phyloP scores from a whole-genome alignment of 2,888 invertebrate genomes.

The Pyrrhosoma nymphula region DNA sequence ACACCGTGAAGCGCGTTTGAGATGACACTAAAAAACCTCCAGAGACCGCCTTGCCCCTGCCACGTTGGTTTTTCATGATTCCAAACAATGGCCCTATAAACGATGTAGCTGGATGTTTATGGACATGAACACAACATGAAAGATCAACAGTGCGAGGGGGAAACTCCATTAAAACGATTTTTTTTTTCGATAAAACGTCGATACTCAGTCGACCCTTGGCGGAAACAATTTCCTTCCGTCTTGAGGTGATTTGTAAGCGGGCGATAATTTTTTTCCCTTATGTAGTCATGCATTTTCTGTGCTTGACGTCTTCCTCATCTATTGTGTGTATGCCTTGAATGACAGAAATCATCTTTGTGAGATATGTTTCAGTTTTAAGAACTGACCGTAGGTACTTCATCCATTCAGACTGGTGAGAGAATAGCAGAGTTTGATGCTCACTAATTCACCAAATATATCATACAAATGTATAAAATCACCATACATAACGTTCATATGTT shows the following conservation, averaged over 20 bases:
- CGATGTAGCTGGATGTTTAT: background rate
- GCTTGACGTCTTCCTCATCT: no score
- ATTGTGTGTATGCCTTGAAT: no score
- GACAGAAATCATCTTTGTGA: no score
- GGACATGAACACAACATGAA: background rate
- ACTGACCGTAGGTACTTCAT: no score
- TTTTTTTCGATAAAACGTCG: background rate
- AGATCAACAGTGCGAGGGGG: background rate
- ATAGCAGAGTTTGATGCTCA: no score
- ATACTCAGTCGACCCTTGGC: background rate
- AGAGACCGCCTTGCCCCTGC: background rate
- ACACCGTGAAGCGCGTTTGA: background rate
- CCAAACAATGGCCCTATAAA: conserved; percentile 9
- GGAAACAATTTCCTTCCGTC: background rate
- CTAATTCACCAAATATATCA: no score
- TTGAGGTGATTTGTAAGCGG: no score
- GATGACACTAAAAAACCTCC: background rate
- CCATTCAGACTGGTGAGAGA: no score
- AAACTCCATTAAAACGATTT: background rate
- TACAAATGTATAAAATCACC: no score
- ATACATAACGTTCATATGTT: no score
- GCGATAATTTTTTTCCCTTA: no score
- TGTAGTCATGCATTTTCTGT: background rate
- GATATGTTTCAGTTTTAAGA: no score
- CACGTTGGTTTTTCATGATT: background rate